Evolutionary conservation across 2,113 vertebrate species (phyloP).

Genomic region (Gila orcuttii): DNA sequence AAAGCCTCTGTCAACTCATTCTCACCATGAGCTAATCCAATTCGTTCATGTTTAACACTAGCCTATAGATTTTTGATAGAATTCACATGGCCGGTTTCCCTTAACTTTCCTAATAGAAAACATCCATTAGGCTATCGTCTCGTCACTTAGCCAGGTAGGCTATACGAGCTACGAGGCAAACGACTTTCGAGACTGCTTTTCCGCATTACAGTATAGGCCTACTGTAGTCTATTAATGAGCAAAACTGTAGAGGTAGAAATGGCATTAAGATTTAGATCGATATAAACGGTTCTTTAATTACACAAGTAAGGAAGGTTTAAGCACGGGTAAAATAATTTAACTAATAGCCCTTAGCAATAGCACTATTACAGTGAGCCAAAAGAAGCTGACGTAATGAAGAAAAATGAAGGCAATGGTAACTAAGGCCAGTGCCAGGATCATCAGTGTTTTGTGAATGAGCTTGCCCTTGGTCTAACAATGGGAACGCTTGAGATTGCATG

Average conservation of each 20-base stretch:
- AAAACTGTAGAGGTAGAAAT: background rate
- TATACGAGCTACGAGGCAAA: background rate
- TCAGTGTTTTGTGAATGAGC: background rate
- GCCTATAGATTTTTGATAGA: background rate
- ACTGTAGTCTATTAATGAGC: background rate
- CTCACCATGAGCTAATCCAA: conserved; percentile 22
- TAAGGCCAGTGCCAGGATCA: background rate
- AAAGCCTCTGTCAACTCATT: conserved; percentile 33
- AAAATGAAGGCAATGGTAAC: background rate
- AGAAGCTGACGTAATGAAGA: background rate
- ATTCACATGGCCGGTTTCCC: background rate
- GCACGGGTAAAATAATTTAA: background rate
- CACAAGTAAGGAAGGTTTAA: background rate
- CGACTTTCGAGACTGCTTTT: background rate
- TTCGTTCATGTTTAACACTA: background rate
- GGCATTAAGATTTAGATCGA: background rate
- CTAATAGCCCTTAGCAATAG: background rate
- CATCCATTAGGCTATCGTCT: background rate
- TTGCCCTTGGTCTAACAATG: background rate
- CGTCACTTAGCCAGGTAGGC: too few species aligned
- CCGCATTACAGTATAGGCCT: too few species aligned
- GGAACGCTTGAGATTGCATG: background rate
- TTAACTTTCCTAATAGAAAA: conserved; percentile 1
- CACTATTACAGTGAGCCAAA: background rate
- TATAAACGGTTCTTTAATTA: background rate